Conservation (phyloP, 2,113 vertebrate genomes). For the Plecotus auritus region DNA sequence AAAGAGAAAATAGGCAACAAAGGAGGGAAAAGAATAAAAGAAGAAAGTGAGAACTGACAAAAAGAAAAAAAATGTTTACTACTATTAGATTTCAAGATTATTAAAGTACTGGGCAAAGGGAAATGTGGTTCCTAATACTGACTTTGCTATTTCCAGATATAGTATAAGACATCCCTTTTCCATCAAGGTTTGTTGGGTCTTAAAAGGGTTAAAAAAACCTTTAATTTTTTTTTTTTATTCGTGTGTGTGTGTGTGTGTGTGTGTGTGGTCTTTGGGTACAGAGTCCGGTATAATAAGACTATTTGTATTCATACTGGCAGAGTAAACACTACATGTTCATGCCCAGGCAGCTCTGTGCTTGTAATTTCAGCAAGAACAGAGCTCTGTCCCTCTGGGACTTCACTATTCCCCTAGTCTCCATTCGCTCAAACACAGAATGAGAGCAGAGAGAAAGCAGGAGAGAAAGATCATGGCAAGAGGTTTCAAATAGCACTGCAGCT, state of each 20-base stretch:
- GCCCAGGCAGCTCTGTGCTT: slow-evolving; percentile 86
- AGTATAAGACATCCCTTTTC: not conserved
- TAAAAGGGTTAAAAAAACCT: slow-evolving; percentile 80
- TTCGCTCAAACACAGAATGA: slow-evolving; percentile 79
- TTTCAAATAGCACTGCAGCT: slow-evolving; percentile 58
- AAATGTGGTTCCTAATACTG: not conserved
- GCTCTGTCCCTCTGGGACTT: slow-evolving; percentile 83
- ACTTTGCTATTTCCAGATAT: not conserved
- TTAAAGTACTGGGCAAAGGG: slow-evolving; percentile 3
- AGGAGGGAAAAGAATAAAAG: not conserved
- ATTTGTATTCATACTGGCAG: slow-evolving; percentile 90
- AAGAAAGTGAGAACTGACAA: slow-evolving; percentile 12
- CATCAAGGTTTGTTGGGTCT: not conserved
- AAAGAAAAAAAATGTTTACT: slow-evolving; percentile 4
- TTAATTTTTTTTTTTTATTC: slow-evolving; percentile 75
- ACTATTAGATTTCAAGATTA: slow-evolving; percentile 25
- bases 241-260: slow-evolving; percentile 13
- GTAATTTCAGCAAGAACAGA: slow-evolving; percentile 88
- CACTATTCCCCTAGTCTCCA: slow-evolving; percentile 81
- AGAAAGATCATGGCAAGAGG: slow-evolving; percentile 76
- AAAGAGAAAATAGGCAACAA: slow-evolving; percentile 38
- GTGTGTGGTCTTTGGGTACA: slow-evolving; percentile 82
- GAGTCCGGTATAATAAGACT: slow-evolving; percentile 87
- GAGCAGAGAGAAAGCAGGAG: slow-evolving; percentile 68
- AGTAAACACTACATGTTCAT: slow-evolving; percentile 88